Base-by-base conservation (phyloP, 2,797 vertebrate genomes). In the Syndactyla subalaris region DNA sequence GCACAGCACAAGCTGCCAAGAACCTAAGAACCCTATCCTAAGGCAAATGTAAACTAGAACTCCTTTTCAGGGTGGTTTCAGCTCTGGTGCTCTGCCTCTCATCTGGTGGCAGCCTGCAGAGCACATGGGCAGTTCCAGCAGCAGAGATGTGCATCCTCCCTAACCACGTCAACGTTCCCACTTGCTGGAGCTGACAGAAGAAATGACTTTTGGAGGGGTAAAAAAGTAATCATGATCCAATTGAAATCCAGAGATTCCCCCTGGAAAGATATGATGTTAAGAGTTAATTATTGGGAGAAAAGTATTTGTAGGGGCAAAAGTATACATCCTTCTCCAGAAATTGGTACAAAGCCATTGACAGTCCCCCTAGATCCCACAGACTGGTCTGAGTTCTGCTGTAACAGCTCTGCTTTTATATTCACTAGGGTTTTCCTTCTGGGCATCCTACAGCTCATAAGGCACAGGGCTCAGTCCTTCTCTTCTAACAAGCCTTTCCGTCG, bases 351-450 rank as follows among this genome's bases (percentile, higher is more conserved):
- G 87, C 92, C 89, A 95, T 2, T 23, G 43, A 38, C 89, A 88
- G 87, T 75, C 79, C 51, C 86, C 19, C 27, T 62, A 38, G 89
- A 88, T 88, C 79, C 76, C 91, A 52, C 52, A 91, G 71, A 59
- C 36, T 8, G 45, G 72, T 46, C 79, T 29, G 66, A 93, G 67
- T 21, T 85, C 43, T 90, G 48, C 71, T 92, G 21, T 70, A 96
- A 65, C 67, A 91, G 57, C 55, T 92, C 54, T 58, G 57, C n/a
- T 86, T 94, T 81, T 77, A 58, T 88, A 88, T 62, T 92, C 73
- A 7, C 89, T 67, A 41, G 72, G 76, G 89, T 84, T 91, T 97
- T 95, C 78, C 93, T 96, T 80, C 93, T 95, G 92, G 87, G 85
- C 91, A 92, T 95, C 91, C 89, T 84, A 89, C 59, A 81, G 95